Evolutionary conservation across 2,797 vertebrate species (phyloP).

Genomic region (Scleropages formosus): DNA sequence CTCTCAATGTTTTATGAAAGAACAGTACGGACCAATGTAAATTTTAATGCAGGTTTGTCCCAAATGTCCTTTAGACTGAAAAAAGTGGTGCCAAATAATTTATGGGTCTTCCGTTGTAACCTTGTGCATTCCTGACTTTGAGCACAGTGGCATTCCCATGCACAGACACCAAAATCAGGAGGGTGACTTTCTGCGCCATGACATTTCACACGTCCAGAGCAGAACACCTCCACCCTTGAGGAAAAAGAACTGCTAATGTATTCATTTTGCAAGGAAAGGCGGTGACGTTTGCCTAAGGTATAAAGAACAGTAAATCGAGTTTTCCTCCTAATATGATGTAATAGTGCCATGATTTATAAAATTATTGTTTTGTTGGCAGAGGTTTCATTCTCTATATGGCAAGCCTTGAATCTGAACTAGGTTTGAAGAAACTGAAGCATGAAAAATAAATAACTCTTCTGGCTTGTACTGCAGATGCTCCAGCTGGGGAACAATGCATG

Average conservation of each 20-base stretch:
- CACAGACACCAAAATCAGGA: neutral
- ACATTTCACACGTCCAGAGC: conserved; percentile 13
- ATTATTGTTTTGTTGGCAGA: conserved; percentile 2
- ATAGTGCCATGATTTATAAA: conserved; percentile 1
- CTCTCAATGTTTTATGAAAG: conserved; percentile 16
- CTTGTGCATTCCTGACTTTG: neutral
- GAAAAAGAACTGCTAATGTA: neutral
- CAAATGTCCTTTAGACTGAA: conserved; percentile 14
- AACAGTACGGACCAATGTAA: conserved; percentile 14
- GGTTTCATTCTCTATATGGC: neutral
- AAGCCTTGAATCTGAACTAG: neutral
- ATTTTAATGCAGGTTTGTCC: conserved; percentile 25
- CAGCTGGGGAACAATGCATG: conserved; percentile 16
- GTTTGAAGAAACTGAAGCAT: conserved; percentile 8
- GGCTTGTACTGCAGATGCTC: neutral
- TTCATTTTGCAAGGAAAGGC: neutral
- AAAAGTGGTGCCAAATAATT: conserved; percentile 23
- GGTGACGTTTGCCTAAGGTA: neutral
- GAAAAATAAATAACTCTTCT: conserved; percentile 5
- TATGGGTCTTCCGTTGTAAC: neutral
- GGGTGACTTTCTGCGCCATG: neutral
- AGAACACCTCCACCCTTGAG: neutral
- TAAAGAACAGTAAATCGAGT: neutral
- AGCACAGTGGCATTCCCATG: neutral
- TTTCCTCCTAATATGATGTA: neutral